Evolutionary conservation across 2,797 vertebrate genomes (phyloP), one percentile per base, ranked within the genome.

Genomic region (Myioborus miniatus): DNA sequence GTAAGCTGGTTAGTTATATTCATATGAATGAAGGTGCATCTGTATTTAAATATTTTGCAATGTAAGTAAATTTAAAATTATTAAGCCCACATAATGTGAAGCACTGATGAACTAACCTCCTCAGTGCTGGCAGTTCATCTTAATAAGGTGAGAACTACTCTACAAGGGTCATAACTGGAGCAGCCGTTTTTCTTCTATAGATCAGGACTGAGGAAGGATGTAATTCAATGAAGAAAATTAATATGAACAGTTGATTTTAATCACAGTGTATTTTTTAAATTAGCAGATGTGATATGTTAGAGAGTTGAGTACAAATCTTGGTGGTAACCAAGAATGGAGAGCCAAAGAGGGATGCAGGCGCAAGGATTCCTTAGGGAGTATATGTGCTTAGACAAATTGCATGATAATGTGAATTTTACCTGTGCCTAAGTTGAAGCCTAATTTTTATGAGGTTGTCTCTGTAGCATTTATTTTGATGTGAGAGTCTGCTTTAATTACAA

Each of bases 381-480:
- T 12, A 8, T 36, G 39, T 3, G 0, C 8, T 75, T 44, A 32
- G 0, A 3, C 49, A 91, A 39, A 47, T 52, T 32, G 22, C 0
- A 0, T 17, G 36, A 19, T 68, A 47, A 39, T 8, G 11, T 30
- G 59, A 59, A 14, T 72, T 24, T 62, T 53, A 49, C n/a, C 15
- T 30, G 3, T 47, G 26, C 16, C 19, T 59, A 77, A 63, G 47
- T 9, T 53, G 39, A 85, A 27, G 27, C 39, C 62, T 75, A 68
- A 26, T 29, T 78, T 70, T 44, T 24, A 8, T 0, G 0, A 43
- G 3, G 6, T 63, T 71, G 27, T 50, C 4, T 50, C 27, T 29
- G 13, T 47, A 67, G 75, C 34, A 5, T 76, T 84, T 76, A 6
- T 14, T 30, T 55, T 26, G 27, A 8, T 69, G 50, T 69, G 32